Percentiles rank a stretch among this genome's conserved stretches.
Evolutionary conservation across 2,113 vertebrate genomes (phyloP).

Genomic region (Herpetotheres cachinnans): DNA sequence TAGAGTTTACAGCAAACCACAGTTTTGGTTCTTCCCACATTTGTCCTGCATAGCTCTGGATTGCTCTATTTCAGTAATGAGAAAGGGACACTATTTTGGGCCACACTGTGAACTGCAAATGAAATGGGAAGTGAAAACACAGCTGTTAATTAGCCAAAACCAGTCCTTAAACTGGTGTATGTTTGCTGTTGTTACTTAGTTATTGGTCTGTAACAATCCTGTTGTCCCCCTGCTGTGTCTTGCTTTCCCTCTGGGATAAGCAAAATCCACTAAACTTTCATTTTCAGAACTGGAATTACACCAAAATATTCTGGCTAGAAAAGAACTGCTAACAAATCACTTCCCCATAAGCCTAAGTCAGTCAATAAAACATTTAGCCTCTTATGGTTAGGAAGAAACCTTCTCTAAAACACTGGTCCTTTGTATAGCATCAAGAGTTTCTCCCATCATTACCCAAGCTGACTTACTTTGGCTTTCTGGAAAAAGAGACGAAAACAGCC

Average conservation of each 20-base stretch:
- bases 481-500: slow-evolving; percentile 97
- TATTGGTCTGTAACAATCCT: not conserved
- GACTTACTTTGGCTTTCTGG: slow-evolving; percentile 95
- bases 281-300: not conserved
- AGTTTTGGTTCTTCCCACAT: not conserved
- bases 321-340: not conserved
- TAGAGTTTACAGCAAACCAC: not conserved
- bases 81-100: not conserved
- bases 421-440: not conserved
- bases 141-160: not conserved
- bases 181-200: not conserved
- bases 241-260: not conserved
- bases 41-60: not conserved
- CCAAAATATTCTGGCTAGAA: not conserved
- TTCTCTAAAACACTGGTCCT: not conserved
- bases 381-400: not conserved
- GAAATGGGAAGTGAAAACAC: not conserved
- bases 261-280: not conserved
- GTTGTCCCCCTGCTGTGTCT: not conserved
- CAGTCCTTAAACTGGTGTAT: not conserved
- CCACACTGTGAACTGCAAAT: not conserved
- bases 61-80: not conserved
- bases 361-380: not conserved
- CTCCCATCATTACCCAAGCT: not conserved
- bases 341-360: not conserved